Evolutionary conservation across 2,888 invertebrate genomes (phyloP).

Genomic region (Drosophila mayaguana): DNA sequence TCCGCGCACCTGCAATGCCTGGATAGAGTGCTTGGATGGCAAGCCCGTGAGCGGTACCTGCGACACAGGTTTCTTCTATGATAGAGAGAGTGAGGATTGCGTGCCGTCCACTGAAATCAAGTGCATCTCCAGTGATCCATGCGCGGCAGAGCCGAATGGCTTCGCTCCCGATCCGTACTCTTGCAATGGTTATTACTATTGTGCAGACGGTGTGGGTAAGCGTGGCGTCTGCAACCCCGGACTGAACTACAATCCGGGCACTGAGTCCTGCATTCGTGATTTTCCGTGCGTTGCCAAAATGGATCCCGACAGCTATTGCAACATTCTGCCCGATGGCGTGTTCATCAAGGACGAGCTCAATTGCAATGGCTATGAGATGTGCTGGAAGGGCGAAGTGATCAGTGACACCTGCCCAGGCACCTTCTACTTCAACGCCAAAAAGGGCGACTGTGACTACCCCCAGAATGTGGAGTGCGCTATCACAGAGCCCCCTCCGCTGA

Average conservation of each 20-base stretch:
- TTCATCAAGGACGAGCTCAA: conserved; percentile 65
- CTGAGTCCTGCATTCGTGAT: conserved; percentile 66
- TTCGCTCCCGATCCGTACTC: conserved; percentile 78
- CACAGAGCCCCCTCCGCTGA: conserved; percentile 36
- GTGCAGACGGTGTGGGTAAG: conserved; percentile 61
- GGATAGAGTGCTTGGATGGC: conserved; percentile 75
- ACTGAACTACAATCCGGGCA: conserved; percentile 71
- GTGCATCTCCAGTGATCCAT: conserved; percentile 79
- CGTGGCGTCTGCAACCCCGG: conserved; percentile 68
- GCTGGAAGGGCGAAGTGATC: conserved; percentile 61
- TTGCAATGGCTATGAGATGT: conserved; percentile 75
- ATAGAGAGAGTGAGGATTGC: conserved; percentile 65
- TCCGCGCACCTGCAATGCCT: conserved; percentile 75
- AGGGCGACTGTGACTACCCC: conserved; percentile 69
- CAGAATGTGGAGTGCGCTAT: conserved; percentile 62
- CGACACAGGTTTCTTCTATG: conserved; percentile 63
- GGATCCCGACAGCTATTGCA: conserved; percentile 76
- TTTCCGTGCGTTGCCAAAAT: conserved; percentile 62
- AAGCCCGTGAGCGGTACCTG: conserved; percentile 69
- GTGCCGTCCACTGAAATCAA: conserved; percentile 51
- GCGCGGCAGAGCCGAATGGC: conserved; percentile 63
- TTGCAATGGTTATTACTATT: conserved; percentile 81
- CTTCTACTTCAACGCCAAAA: conserved; percentile 67
- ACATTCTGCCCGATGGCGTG: conserved; percentile 79
- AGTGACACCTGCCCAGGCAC: conserved; percentile 71